Conservation (phyloP, 64 coral and sea anemone species). For the Anthopleura sola region DNA sequence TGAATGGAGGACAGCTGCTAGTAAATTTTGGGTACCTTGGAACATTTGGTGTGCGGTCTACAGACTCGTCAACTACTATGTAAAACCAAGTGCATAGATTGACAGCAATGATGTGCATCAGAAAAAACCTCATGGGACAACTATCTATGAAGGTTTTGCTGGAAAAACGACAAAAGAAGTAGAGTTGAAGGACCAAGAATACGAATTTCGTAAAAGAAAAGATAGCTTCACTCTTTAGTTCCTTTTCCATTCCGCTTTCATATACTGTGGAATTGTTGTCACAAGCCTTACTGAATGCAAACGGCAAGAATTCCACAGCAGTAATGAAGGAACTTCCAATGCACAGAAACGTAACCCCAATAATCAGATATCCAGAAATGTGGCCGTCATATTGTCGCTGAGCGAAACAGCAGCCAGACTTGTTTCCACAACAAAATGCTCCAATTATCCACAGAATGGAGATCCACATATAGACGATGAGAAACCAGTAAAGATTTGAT, state of each 20-base stretch:
- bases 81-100: conserved; percentile 29
- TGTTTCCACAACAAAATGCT: not conserved
- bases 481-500: not conserved
- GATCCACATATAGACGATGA: conserved; percentile 7
- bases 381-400: not conserved
- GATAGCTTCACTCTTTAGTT: not conserved
- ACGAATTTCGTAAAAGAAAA: not conserved
- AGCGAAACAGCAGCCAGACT: not conserved
- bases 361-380: conserved; percentile 15
- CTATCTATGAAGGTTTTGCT: not conserved
- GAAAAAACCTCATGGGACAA: not conserved
- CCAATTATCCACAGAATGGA: conserved; percentile 8
- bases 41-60: not conserved
- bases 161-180: conserved; percentile 33
- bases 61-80: conserved; percentile 15
- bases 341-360: conserved; percentile 10
- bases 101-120: conserved; percentile 25
- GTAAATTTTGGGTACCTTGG: not conserved
- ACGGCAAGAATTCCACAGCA: not conserved
- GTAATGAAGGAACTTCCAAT: conserved; percentile 31
- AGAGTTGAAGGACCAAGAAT: conserved; percentile 9
- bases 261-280: not conserved
- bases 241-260: not conserved
- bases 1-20: not conserved
- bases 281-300: not conserved